Base-by-base conservation (phyloP, 2,113 vertebrate genomes). In the Passer montanus region DNA sequence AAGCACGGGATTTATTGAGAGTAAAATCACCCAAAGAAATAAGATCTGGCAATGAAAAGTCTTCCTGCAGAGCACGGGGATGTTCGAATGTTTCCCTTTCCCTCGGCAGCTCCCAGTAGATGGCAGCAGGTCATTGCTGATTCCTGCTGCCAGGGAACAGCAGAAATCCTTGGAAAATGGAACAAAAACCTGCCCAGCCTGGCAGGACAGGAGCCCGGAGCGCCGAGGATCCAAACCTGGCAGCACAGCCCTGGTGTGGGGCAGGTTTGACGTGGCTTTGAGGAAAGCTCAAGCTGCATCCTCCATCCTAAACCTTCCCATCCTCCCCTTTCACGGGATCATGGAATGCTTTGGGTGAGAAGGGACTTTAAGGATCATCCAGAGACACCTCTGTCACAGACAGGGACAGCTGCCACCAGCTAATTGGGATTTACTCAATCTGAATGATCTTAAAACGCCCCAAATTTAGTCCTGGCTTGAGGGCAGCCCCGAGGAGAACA, bases 81-180 rank as follows among this genome's bases (percentile, higher is more conserved):
- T 28, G 46, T 14, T 16, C 3, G 3, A 47, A 15, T 2, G 46
- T 13, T 62, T 55, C 44, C 41, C 47, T 35, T 62, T 44, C 28
- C 55, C 81, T 22, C 49, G 16, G 66, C 92, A 79, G 84, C 41
- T 66, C 89, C 98, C 98, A 97, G 97, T 31, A 98, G 98, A 96
- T 98, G 98, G 98, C 98, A 98, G 98, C 96, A 96, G 95, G 85
- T 62, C 60, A 84, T 5, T 59, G 88, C 94, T 90, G 89, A 97
- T 98, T 55, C 26, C 44, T 55, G 18, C 55, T 62, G 80, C 30
- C 49, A 9, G 60, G 37, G 55, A 44, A 70, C 49, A 13, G 63
- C 44, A 83, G 63, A 87, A 95, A 97, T 27, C 50, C 18, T 64
- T 35, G 30, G 5, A 43, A 1, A 70, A 78, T 28, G 9, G 6